Base-by-base conservation (phyloP, 2,113 vertebrate genomes). In the Sclerurus mexicanus region DNA sequence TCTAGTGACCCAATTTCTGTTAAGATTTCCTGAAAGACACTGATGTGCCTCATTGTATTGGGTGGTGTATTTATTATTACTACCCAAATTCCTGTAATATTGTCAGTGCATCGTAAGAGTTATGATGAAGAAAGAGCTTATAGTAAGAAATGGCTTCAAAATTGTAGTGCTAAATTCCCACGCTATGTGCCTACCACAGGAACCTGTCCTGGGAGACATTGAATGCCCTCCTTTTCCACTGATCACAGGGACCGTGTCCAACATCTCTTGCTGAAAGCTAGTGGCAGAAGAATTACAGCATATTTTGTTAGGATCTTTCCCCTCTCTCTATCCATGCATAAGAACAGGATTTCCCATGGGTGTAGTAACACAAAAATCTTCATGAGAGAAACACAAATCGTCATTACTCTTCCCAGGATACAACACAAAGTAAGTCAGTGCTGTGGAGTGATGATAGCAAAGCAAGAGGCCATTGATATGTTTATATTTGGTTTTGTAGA, bases 341-440 rank as follows among this genome's bases (percentile, higher is more conserved):
- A 73, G 2, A 86, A 6, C 30, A 46, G 49, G 16, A 25, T 90
- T 91, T 89, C 87, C 63, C 62, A 63, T 44, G 47, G 42, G 40
- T 68, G 15, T 20, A 50, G 37, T 73, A 76, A 63, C 40, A 83
- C 14, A 42, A 63, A 68, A 89, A 59, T 23, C 42, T 94, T 94
- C 11, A 53, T 58, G 49, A 80, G 67, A 59, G 85, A 77, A 91
- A 60, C 0, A 0, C 23, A 69, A 76, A 55, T 80, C 0, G 0
- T 63, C 46, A 5, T 59, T 71, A 31, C 68, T 25, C 50, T 87
- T 95, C 71, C 85, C 72, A 44, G 87, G 47, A 66, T 30, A 59
- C 71, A 79, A 53, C 12, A 35, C 40, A 77, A 55, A 84, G 37
- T 79, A 63, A 80, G 62, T 92, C 55, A 68, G 17, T 25, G 20